Conservation (phyloP, 2,113 vertebrate species). For the Gymnarchus niloticus region DNA sequence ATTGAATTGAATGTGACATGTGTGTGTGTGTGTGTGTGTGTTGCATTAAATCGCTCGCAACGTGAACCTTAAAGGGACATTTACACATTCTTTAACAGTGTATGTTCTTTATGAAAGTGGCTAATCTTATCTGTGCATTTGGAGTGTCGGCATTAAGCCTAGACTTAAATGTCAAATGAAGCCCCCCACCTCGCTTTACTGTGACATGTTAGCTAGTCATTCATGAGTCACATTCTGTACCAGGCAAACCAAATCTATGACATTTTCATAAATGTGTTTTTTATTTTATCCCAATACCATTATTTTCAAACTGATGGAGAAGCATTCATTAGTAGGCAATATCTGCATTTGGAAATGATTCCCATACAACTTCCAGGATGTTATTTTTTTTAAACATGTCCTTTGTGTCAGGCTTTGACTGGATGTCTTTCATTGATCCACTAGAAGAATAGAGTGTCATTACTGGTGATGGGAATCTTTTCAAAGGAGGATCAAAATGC, state of each 20-base stretch:
- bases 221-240: conserved; percentile 11
- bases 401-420: conserved; percentile 7
- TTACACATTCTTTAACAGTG: not conserved
- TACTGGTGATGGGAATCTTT: not conserved
- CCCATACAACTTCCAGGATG: not conserved
- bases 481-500: not conserved
- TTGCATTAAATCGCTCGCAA: too few species aligned
- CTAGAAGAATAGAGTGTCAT: not conserved
- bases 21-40: too few species aligned
- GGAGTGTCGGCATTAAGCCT: not conserved
- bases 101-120: not conserved
- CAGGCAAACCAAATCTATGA: not conserved
- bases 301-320: conserved; percentile 24
- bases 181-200: not conserved
- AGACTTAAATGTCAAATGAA: conserved; percentile 18
- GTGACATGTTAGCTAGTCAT: not conserved
- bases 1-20: too few species aligned
- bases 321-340: not conserved
- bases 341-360: not conserved
- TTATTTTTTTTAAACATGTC: not conserved
- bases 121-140: not conserved
- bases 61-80: not conserved
- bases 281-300: conserved; percentile 41
- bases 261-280: conserved; percentile 37
- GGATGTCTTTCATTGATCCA: not conserved